Conservation (phyloP, 92 coral and sea anemone species). For the Actinernus sp. region DNA sequence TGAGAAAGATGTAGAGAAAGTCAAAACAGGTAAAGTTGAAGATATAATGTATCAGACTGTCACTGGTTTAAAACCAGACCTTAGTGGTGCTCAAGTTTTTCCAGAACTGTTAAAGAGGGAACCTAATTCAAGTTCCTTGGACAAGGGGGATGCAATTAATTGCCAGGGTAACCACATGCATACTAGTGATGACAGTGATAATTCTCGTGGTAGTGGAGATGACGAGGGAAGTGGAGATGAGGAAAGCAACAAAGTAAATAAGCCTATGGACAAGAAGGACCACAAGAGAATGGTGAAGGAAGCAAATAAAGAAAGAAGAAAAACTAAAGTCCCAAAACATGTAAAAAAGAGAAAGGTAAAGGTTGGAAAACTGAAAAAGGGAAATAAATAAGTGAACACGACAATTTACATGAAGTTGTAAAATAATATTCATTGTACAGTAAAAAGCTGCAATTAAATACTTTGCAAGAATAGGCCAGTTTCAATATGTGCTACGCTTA, state of each 20-base stretch:
- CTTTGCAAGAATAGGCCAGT: no score
- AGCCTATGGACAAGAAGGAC: conserved; percentile 79
- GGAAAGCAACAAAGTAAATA: conserved; percentile 24
- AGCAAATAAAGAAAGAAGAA: conserved; percentile 90
- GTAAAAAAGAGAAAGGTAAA: conserved; percentile 94
- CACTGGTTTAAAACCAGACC: conserved; percentile 91
- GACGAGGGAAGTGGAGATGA: conserved; percentile 60
- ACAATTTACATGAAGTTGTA: no score
- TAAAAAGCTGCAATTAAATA: no score
- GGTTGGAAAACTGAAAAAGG: conserved; percentile 86
- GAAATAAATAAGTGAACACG: conserved; percentile 63
- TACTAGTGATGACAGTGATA: background rate
- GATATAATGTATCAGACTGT: conserved; percentile 89
- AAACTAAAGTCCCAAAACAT: conserved; percentile 92
- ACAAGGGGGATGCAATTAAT: background rate
- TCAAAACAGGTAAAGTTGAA: conserved; percentile 70
- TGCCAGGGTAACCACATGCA: background rate
- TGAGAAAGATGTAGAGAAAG: conserved; percentile 84
- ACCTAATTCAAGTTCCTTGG: background rate
- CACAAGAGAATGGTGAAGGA: conserved; percentile 94
- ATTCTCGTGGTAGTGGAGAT: conserved; percentile 10
- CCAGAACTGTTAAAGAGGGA: conserved; percentile 67
- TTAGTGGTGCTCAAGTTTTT: conserved; percentile 81
- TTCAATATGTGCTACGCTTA: no score
- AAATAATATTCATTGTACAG: no score